phyloP scores from a whole-genome alignment of 2,888 invertebrate species.

The Mythimna lalbum region DNA sequence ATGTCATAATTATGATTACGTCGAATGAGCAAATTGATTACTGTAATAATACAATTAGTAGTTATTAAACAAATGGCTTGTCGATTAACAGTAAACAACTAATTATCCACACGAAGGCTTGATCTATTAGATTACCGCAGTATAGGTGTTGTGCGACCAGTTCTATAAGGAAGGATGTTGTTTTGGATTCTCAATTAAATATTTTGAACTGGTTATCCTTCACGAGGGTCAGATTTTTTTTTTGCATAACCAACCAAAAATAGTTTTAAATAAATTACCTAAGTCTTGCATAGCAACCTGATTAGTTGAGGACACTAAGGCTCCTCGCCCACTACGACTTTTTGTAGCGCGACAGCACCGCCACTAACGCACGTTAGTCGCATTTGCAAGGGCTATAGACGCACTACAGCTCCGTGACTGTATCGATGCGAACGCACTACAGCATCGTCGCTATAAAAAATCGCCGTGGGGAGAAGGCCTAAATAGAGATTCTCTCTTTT shows the following conservation, averaged over 20 bases:
- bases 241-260: background rate
- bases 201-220: background rate
- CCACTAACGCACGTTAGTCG: no score
- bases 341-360: no score
- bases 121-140: background rate
- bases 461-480: no score
- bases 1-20: background rate
- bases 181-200: background rate
- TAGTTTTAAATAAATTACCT: no score
- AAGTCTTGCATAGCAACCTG: background rate
- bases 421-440: no score
- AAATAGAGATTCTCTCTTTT: background rate
- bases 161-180: background rate
- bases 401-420: no score
- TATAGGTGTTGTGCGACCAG: background rate
- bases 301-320: background rate
- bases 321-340: no score
- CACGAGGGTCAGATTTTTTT: background rate
- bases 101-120: background rate
- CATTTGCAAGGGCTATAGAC: no score
- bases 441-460: no score
- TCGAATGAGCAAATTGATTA: background rate
- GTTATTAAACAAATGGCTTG: slow-evolving; percentile 10
- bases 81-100: slow-evolving; percentile 14
- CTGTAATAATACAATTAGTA: slow-evolving; percentile 8